phyloP scores from a whole-genome alignment of 2,888 invertebrate species.

The Drosophila phalerata region DNA sequence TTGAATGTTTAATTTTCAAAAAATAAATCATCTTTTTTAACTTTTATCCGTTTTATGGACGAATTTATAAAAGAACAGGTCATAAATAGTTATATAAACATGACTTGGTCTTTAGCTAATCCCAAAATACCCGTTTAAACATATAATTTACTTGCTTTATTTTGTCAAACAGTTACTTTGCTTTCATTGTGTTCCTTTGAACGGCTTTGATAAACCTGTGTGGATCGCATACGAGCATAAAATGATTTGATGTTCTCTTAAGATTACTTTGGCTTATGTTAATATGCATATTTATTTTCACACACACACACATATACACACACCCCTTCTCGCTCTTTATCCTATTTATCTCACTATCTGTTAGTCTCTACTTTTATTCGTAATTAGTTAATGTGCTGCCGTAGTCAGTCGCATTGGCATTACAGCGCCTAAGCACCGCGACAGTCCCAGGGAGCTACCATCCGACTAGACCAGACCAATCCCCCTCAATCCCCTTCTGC shows the following conservation, averaged over 20 bases:
- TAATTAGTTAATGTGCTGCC: constrained; percentile 75
- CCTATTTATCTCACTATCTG: constrained; percentile 5
- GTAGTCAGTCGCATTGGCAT: constrained; percentile 59
- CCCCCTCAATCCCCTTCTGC: neutral
- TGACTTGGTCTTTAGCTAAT: neutral
- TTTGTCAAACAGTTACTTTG: neutral
- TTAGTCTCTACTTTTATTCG: constrained; percentile 43
- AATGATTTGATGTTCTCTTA: constrained; percentile 54
- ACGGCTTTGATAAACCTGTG: constrained; percentile 16
- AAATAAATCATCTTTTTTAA: too few species aligned
- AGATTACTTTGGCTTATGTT: constrained; percentile 50
- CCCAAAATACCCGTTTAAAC: neutral
- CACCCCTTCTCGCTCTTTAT: neutral
- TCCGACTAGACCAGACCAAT: neutral
- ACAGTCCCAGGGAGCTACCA: constrained; percentile 9
- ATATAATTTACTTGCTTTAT: neutral
- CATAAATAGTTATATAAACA: constrained; percentile 2
- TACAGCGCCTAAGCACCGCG: constrained; percentile 42
- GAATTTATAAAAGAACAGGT: neutral
- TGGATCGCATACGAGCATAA: constrained; percentile 16
- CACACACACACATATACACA: constrained; percentile 4
- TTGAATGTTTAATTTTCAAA: too few species aligned
- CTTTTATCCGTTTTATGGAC: too few species aligned
- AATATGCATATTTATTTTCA: constrained; percentile 48
- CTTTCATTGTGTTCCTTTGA: neutral